Conservation (phyloP, 2,113 vertebrate species). For the Hypanus sabinus region DNA sequence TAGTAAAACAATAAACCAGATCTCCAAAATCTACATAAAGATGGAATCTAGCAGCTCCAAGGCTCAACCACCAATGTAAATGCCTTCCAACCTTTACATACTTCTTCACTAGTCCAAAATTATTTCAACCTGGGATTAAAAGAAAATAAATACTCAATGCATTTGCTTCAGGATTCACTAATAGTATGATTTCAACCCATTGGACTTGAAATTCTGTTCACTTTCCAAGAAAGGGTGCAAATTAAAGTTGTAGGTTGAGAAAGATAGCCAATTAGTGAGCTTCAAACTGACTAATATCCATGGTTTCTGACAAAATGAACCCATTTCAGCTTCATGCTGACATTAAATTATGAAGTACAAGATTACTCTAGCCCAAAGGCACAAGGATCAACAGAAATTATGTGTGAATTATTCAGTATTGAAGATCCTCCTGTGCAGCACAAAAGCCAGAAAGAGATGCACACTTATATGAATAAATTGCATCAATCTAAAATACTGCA, state of each 20-base stretch:
- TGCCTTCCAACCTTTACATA: not conserved
- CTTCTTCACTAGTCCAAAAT: not conserved
- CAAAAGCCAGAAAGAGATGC: too few relatives aligned
- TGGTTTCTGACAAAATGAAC: not conserved
- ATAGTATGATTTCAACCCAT: not conserved
- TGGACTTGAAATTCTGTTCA: not conserved
- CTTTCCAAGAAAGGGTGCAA: too few relatives aligned
- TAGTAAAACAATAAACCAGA: not conserved
- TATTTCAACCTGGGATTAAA: not conserved
- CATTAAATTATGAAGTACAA: not conserved
- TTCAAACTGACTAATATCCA: not conserved
- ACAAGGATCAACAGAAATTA: not conserved
- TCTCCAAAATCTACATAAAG: not conserved
- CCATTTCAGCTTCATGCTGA: not conserved
- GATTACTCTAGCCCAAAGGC: not conserved
- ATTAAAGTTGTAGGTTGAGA: too few relatives aligned
- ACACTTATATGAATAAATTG: not conserved
- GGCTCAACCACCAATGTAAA: not conserved
- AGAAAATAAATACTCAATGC: not conserved
- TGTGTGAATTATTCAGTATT: not conserved
- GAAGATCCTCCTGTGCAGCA: not conserved
- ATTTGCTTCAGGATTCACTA: not conserved
- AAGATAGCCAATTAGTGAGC: too few relatives aligned
- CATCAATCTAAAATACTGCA: not conserved
- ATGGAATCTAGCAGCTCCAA: not conserved